Evolutionary conservation across 2,113 vertebrate species (phyloP).

Genomic region (Tiliqua scincoides): DNA sequence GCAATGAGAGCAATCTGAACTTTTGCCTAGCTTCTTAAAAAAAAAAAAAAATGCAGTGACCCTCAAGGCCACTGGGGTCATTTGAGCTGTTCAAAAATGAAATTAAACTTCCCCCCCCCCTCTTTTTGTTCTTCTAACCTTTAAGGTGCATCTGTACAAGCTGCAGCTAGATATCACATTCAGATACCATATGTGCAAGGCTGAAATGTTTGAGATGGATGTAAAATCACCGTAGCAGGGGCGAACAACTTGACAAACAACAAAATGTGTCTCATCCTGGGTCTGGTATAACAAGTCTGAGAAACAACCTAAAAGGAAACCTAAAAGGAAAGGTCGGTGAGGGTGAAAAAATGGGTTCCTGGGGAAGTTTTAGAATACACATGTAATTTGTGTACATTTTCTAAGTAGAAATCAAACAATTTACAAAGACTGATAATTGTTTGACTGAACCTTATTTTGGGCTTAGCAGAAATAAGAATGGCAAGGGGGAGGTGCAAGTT

Average conservation of each 20-base stretch:
- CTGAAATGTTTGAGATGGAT: slow-evolving; percentile 22
- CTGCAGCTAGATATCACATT: slow-evolving; percentile 36
- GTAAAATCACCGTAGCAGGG: neutral
- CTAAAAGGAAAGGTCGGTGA: no score
- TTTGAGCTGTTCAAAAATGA: slow-evolving; percentile 52
- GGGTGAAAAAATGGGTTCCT: neutral
- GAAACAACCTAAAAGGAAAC: neutral
- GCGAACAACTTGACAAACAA: neutral
- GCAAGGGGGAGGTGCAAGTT: no score
- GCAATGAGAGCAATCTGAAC: slow-evolving; percentile 38
- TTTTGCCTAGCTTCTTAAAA: slow-evolving; percentile 41
- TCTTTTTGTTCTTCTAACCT: slow-evolving; percentile 46
- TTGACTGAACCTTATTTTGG: neutral
- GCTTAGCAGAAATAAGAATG: neutral
- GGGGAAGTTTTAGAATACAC: neutral
- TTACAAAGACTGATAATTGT: neutral
- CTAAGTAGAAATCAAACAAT: neutral
- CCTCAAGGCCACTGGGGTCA: slow-evolving; percentile 44
- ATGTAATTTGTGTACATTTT: neutral
- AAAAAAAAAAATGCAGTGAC: slow-evolving; percentile 46
- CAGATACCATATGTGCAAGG: slow-evolving; percentile 31
- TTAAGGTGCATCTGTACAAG: slow-evolving; percentile 44
- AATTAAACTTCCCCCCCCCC: slow-evolving; percentile 46
- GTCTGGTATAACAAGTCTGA: neutral
- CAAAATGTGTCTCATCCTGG: neutral